A percentile compares a stretch with the other conserved stretches of the same genome.
phyloP scores from a whole-genome alignment of 1,140 invertebrate species.

The Trissolcus basalis region DNA sequence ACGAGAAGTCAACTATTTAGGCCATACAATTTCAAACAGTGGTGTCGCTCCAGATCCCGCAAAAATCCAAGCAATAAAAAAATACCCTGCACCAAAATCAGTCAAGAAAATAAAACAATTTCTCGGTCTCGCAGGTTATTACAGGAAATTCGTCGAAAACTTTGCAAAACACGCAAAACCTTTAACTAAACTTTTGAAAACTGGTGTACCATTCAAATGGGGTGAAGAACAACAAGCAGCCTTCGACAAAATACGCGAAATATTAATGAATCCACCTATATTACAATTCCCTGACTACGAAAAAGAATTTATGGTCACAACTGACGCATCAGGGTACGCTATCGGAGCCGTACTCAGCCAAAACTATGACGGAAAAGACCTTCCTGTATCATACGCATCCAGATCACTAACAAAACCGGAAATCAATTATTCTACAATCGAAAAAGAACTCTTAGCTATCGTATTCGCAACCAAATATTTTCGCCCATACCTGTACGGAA shows the following conservation, averaged over 20 bases:
- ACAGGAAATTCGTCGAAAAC: constrained; percentile 65
- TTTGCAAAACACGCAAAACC: constrained; percentile 64
- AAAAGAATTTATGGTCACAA: constrained; percentile 67
- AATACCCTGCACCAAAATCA: constrained; percentile 65
- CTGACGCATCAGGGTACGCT: constrained; percentile 59
- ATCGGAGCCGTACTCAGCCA: neutral
- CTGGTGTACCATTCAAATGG: constrained; percentile 56
- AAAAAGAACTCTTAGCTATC: too few relatives aligned
- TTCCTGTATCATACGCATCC: too few relatives aligned
- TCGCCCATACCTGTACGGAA: too few relatives aligned
- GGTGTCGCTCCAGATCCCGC: constrained; percentile 64
- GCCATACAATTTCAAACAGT: constrained; percentile 10
- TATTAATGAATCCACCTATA: constrained; percentile 62
- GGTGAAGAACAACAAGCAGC: constrained; percentile 48
- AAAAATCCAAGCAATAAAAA: constrained; percentile 68
- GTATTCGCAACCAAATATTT: too few relatives aligned
- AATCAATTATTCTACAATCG: too few relatives aligned
- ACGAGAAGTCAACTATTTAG: constrained; percentile 8
- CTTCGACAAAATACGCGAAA: constrained; percentile 61
- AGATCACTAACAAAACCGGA: too few relatives aligned
- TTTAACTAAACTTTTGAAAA: constrained; percentile 61
- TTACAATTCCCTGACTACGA: constrained; percentile 67
- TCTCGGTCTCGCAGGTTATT: constrained; percentile 68
- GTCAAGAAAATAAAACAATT: constrained; percentile 71
- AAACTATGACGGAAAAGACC: too few relatives aligned